These are phyloP conservation scores for Cremastinae sp. DNA, from an alignment of 2,888 invertebrate species.

Conservation along the genomic window DNA sequence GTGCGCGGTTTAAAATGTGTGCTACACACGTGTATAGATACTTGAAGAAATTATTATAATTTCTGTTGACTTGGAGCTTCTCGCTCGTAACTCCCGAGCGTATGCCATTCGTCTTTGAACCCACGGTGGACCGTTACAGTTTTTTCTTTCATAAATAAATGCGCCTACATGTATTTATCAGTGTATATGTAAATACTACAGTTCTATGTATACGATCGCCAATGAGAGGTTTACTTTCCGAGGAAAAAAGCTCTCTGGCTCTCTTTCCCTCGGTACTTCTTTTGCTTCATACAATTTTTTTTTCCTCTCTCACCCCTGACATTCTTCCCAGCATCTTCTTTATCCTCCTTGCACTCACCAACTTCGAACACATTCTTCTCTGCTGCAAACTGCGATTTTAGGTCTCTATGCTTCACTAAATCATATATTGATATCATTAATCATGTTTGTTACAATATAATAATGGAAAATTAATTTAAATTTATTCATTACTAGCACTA, in stretches of 20 bases:
- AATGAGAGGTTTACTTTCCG: constrained; percentile 27
- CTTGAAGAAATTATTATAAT: constrained; percentile 38
- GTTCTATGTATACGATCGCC: constrained; percentile 26
- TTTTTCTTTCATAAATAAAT: constrained; percentile 26
- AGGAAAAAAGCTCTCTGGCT: constrained; percentile 38
- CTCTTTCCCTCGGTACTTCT: constrained; percentile 19
- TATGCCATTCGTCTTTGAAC: constrained; percentile 50
- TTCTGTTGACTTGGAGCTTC: constrained; percentile 43
- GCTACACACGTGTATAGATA: constrained; percentile 25
- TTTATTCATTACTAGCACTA: too few relatives aligned
- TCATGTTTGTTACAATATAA: too few relatives aligned
- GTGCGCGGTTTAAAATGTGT: not conserved
- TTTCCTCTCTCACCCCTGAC: constrained; percentile 34
- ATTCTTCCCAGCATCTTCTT: constrained; percentile 10
- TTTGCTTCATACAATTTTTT: constrained; percentile 26
- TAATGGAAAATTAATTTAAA: too few relatives aligned
- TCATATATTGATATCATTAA: too few relatives aligned
- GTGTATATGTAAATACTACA: constrained; percentile 18
- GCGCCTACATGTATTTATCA: not conserved
- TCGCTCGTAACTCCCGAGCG: constrained; percentile 51
- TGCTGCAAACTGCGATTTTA: too few relatives aligned
- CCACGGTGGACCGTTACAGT: constrained; percentile 48
- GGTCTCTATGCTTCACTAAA: too few relatives aligned
- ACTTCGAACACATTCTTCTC: too few relatives aligned
- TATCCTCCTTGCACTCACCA: not conserved